A percentile compares a stretch with the other conserved stretches of the same genome.
phyloP scores from a whole-genome alignment of 2,888 invertebrate genomes.

The Seladonia tumulorum region DNA sequence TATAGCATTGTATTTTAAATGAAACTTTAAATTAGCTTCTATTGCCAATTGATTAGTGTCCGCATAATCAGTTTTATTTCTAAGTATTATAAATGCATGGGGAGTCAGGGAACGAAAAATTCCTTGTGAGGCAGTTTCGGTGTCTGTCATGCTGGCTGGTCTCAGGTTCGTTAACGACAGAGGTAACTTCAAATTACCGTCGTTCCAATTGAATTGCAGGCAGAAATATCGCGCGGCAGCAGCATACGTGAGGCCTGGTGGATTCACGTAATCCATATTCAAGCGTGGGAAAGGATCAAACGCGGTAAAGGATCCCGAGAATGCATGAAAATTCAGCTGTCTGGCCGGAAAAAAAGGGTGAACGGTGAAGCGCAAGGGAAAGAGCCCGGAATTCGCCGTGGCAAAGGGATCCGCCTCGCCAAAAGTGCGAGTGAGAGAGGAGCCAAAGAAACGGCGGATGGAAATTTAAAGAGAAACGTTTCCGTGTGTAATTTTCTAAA shows the following conservation, averaged over 20 bases:
- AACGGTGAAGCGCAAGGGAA: constrained; percentile 7
- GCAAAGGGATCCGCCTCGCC: constrained; percentile 1
- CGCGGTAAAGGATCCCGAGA: constrained; percentile 15
- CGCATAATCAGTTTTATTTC: background rate
- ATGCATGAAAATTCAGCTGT: constrained; percentile 49
- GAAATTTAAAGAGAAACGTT: constrained; percentile 24
- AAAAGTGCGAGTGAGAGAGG: background rate
- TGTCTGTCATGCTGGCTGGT: background rate
- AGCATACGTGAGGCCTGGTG: constrained; percentile 5
- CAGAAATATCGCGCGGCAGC: background rate
- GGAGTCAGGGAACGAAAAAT: background rate
- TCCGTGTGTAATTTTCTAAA: constrained; percentile 30
- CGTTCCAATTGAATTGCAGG: constrained; percentile 10
- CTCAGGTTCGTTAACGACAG: background rate
- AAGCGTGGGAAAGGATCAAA: constrained; percentile 34
- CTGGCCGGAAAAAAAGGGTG: background rate
- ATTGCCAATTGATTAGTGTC: background rate
- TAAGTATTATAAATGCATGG: background rate
- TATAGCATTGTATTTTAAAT: background rate
- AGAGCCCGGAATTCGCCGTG: background rate
- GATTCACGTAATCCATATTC: constrained; percentile 26
- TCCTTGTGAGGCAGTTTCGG: background rate
- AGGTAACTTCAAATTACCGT: constrained; percentile 1
- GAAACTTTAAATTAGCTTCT: background rate
- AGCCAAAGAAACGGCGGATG: constrained; percentile 4